Evolutionary conservation across 2,113 vertebrate species (phyloP), one percentile per base, ranked within the genome.

Genomic region (Gasterosteus nipponicus): DNA sequence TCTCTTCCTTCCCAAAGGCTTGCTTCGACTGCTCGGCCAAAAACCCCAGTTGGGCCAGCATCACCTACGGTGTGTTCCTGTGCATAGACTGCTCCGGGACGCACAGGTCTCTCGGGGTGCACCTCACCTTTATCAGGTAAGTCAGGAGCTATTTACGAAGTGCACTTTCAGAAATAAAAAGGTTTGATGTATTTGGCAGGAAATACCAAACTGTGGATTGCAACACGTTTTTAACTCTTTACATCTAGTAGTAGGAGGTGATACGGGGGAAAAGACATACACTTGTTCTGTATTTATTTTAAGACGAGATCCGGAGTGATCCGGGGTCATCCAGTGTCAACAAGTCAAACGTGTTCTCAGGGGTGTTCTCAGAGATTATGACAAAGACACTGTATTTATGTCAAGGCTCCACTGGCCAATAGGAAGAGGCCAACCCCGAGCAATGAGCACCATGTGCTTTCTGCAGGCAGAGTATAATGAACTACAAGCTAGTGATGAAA

Each of bases 11-110:
- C 7, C 57, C 6, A 7, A 38, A 99, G 98, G 91, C 92, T 1
- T 99, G 98, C 76, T 99, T 99, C 81, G 98, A 99, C 82, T 99
- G 98, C 0, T 92, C 95, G 14, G 94, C 96, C 0, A 99, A 99
- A 85, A 99, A 98, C 68, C 98, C 98, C 51, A 99, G 97, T 89
- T 99, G 98, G 98, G 96, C 98, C 1, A 99, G 98, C 91, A 94
- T 99, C 86, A 98, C 97, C 1, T 96, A 98, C 0, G 98, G 98
- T 10, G 97, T 99, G 18, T 99, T 99, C 19, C 93, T 99, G 0
- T 99, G 98, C 60, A 99, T 99, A 4, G 98, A 99, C 31, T 99
- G 98, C 83, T 99, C 97, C 0, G 98, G 98, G 41, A 95, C 95
- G 0, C 98, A 99, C 87, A 90, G 98, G 12, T 99, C 98, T 0